These are phyloP conservation scores for Gymnocheta viridis DNA, from an alignment of 2,888 invertebrate genomes.

Conservation along the genomic window DNA sequence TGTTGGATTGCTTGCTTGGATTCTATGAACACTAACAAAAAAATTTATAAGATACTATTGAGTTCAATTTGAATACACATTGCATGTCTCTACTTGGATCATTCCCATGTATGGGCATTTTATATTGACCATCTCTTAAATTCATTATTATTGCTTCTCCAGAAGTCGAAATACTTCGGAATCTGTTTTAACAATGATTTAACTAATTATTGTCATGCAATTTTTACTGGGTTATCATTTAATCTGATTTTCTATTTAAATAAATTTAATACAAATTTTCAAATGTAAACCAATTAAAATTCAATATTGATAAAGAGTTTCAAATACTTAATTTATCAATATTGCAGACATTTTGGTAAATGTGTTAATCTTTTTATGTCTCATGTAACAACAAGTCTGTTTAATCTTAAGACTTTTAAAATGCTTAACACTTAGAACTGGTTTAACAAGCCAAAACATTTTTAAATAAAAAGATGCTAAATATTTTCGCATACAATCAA, in stretches of 20 bases:
- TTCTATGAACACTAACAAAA: too few species aligned
- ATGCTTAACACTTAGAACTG: neutral
- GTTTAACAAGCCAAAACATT: too few species aligned
- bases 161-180: neutral
- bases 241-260: neutral
- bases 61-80: too few species aligned
- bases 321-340: neutral
- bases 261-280: neutral
- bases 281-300: slow-evolving; percentile 6
- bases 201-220: neutral
- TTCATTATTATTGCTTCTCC: neutral
- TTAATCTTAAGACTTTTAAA: neutral
- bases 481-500: too few species aligned
- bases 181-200: neutral
- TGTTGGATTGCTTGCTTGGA: too few species aligned
- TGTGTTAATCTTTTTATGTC: slow-evolving; percentile 13
- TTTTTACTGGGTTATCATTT: neutral
- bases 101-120: too few species aligned
- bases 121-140: too few species aligned
- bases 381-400: neutral
- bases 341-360: neutral
- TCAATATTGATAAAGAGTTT: neutral
- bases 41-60: too few species aligned
- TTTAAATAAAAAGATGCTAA: neutral
- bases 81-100: too few species aligned